These are phyloP conservation scores for Invenusta paracnida DNA, from an alignment of 2,888 invertebrate genomes.

Conservation along the genomic window DNA sequence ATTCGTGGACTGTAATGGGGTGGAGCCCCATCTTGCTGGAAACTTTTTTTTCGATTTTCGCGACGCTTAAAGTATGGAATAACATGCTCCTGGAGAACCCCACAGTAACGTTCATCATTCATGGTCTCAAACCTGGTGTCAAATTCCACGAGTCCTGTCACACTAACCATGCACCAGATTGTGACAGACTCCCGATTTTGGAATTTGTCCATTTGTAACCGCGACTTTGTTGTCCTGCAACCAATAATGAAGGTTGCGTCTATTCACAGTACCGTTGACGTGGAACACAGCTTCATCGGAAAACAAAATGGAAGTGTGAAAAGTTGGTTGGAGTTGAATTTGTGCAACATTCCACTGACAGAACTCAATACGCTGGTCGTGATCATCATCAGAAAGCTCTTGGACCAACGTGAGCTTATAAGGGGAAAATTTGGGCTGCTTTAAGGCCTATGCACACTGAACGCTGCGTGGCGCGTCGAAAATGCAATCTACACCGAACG, in stretches of 20 bases:
- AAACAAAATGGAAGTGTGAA: neutral
- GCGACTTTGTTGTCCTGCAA: neutral
- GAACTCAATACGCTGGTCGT: neutral
- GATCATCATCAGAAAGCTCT: neutral
- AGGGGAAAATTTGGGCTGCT: neutral
- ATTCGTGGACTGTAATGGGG: too few species aligned
- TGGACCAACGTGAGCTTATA: neutral
- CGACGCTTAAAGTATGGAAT: too few species aligned
- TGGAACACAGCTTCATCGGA: neutral
- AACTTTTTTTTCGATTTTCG: too few species aligned
- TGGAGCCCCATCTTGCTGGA: too few species aligned
- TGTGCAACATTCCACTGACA: neutral
- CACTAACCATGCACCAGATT: neutral
- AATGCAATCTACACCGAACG: too few species aligned
- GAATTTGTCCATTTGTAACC: neutral
- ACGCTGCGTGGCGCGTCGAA: too few species aligned
- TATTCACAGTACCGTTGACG: neutral
- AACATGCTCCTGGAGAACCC: too few species aligned
- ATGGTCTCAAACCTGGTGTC: neutral
- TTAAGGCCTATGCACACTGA: too few species aligned
- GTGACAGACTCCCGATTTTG: neutral
- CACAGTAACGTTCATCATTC: neutral
- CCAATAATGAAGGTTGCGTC: neutral
- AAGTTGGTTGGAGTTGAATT: neutral
- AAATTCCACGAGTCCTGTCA: neutral